phyloP scores from a whole-genome alignment of 2,797 vertebrate genomes.

The Sebastes reedi region DNA sequence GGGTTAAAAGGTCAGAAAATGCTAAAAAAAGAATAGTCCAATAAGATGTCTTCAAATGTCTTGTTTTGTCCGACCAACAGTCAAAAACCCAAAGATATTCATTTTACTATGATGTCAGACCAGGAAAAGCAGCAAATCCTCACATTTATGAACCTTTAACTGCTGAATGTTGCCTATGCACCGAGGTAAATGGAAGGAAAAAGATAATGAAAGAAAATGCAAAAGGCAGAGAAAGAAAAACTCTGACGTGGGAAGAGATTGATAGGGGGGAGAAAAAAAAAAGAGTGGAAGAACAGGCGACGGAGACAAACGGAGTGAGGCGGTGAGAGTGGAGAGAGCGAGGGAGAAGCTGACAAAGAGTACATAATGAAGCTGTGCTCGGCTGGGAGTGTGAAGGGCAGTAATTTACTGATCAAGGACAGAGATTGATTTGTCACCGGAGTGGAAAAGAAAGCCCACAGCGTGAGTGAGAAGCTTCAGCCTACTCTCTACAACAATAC shows the following conservation, averaged over 20 bases:
- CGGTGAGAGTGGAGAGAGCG: not conserved
- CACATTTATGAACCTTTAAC: too few relatives aligned
- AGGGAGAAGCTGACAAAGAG: slow-evolving; percentile 26
- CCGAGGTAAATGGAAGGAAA: not conserved
- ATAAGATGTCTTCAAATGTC: too few relatives aligned
- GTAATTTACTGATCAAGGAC: slow-evolving; percentile 63
- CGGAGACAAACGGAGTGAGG: not conserved
- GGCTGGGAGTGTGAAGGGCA: slow-evolving; percentile 41
- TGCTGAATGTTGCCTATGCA: too few relatives aligned
- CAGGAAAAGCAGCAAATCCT: too few relatives aligned
- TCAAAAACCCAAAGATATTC: too few relatives aligned
- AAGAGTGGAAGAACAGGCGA: not conserved
- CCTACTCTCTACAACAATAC: not conserved
- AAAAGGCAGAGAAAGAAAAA: not conserved
- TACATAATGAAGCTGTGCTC: slow-evolving; percentile 41
- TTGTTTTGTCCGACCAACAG: too few relatives aligned
- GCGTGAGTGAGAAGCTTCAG: slow-evolving; percentile 13
- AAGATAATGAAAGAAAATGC: not conserved
- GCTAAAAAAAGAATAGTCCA: too few relatives aligned
- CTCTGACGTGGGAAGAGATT: not conserved
- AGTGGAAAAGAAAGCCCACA: slow-evolving; percentile 30
- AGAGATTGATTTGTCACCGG: slow-evolving; percentile 42
- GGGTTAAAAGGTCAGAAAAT: too few relatives aligned
- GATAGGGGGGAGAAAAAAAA: not conserved
- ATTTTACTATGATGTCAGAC: too few relatives aligned